A percentile compares a stretch with the other conserved stretches of the same genome.
phyloP scores from a whole-genome alignment of 2,888 invertebrate species.

The Hypomecis punctinalis region DNA sequence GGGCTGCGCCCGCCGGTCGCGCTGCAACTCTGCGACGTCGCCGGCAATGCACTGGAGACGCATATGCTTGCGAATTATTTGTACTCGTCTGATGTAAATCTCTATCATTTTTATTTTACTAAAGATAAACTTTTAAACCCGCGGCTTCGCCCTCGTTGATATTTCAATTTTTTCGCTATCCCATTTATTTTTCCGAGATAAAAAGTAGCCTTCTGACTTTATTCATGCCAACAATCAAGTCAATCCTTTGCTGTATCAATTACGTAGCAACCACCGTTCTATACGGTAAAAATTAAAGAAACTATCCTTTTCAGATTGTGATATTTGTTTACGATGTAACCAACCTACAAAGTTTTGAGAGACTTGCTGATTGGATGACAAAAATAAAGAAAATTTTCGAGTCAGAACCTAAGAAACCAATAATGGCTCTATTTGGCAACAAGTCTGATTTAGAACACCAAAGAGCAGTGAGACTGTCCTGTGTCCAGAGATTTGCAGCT shows the following conservation, averaged over 20 bases:
- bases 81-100: slow-evolving; percentile 87
- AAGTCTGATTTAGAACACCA: slow-evolving; percentile 91
- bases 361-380: slow-evolving; percentile 89
- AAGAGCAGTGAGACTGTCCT: slow-evolving; percentile 87
- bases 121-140: too few relatives aligned
- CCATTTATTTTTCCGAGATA: too few relatives aligned
- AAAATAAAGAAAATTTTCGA: slow-evolving; percentile 77
- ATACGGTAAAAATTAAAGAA: background rate
- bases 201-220: too few relatives aligned
- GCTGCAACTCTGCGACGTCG: slow-evolving; percentile 93
- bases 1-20: slow-evolving; percentile 82
- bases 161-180: too few relatives aligned
- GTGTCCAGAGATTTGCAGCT: slow-evolving; percentile 87
- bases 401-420: slow-evolving; percentile 76
- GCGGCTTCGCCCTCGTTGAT: too few relatives aligned
- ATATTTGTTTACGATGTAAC: slow-evolving; percentile 94
- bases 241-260: too few relatives aligned
- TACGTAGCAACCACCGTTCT: background rate
- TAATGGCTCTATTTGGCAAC: slow-evolving; percentile 88
- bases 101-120: background rate
- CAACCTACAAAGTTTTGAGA: slow-evolving; percentile 91
- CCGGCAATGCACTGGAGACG: slow-evolving; percentile 90
- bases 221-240: too few relatives aligned
- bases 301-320: slow-evolving; percentile 85
- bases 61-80: slow-evolving; percentile 92